A percentile compares a stretch with the other conserved stretches of the same genome.
Evolutionary conservation across 2,888 invertebrate genomes (phyloP).

Genomic region (Chelonus formosanus): DNA sequence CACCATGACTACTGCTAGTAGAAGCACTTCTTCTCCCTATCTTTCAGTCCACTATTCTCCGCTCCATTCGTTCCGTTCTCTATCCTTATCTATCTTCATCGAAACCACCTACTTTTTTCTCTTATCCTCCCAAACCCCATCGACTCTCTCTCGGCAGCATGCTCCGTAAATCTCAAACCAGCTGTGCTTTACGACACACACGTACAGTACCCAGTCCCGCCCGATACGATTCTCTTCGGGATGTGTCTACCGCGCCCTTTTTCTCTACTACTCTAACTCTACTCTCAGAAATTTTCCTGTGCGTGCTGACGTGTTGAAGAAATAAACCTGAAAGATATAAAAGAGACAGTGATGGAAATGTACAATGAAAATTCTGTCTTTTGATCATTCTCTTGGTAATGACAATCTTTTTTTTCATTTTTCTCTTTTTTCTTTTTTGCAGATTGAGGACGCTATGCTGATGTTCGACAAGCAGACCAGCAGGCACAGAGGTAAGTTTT

Average conservation of each 20-base stretch:
- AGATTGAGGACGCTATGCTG: conserved; percentile 99
- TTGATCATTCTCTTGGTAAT: conserved; percentile 1
- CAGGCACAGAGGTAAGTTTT: conserved; percentile 90
- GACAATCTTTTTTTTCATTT: conserved; percentile 1
- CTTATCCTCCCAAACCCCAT: conserved; percentile 36
- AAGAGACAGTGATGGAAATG: conserved; percentile 8
- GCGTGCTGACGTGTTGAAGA: conserved; percentile 21
- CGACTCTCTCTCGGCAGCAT: conserved; percentile 44
- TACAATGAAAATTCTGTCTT: conserved; percentile 12
- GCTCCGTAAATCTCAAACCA: conserved; percentile 55
- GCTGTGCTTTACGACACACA: conserved; percentile 52
- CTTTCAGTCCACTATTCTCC: conserved; percentile 21
- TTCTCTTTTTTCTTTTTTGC: conserved; percentile 69
- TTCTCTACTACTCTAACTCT: not conserved
- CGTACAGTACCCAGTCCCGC: conserved; percentile 19
- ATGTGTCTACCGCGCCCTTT: conserved; percentile 29
- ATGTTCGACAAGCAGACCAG: conserved; percentile 99
- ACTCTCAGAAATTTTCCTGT: not conserved
- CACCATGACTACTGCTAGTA: not conserved
- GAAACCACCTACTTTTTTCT: conserved; percentile 17
- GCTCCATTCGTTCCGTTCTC: conserved; percentile 2
- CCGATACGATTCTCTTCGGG: conserved; percentile 20
- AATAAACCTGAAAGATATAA: conserved; percentile 14
- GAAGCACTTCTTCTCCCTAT: not conserved
- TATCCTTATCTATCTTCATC: conserved; percentile 7